Evolutionary conservation across 2,888 invertebrate genomes (phyloP), one percentile per base, ranked within the genome.

Genomic region (Chironomus tentans): DNA sequence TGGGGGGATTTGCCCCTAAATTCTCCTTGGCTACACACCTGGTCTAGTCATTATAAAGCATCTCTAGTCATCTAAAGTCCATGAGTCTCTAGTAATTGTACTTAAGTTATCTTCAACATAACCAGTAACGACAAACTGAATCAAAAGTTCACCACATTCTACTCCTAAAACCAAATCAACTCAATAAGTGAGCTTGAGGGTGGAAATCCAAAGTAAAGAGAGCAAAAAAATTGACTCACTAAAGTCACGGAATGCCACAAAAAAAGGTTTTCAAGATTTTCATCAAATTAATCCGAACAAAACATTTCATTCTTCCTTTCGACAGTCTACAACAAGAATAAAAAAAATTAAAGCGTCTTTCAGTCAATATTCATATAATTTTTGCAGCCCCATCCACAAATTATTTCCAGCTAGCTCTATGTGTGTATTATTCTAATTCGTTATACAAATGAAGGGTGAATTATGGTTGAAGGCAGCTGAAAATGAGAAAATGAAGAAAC

Each of bases 231-330:
- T 38, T 38, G 38, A 38, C 38, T 38, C 38, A 38, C 38, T 38
- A 62, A 62, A 61, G 72, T 73, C 72, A 73, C 72, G 72, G 46
- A 62, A 61, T 38, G 48, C 50, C 56, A 71, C 71, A 18, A 65
- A 65, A 24, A 73, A 56, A 18, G 56, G 5, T 56, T 56, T 56
- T 38, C 38, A 38, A 38, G 71, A 71, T 71, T 50, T 62, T 62
- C 72, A 62, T 73, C 72, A 62, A 73, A 73, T 73, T 73, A 73
- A 62, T 73, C 72, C 72, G 24, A 56, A 50, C 50, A 38, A 38
- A 38, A 38, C 38, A 38, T 38, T 38, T 38, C 38, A 38, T 38
- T 38, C 2, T 1, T 38, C 10, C 6, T 28, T 18, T 22, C 62
- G 22, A 13, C 65, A 65, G 65, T 21, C 65, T 65, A 22, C 38